phyloP scores from a whole-genome alignment of 2,797 vertebrate species.

The Telmatherina bonti region DNA sequence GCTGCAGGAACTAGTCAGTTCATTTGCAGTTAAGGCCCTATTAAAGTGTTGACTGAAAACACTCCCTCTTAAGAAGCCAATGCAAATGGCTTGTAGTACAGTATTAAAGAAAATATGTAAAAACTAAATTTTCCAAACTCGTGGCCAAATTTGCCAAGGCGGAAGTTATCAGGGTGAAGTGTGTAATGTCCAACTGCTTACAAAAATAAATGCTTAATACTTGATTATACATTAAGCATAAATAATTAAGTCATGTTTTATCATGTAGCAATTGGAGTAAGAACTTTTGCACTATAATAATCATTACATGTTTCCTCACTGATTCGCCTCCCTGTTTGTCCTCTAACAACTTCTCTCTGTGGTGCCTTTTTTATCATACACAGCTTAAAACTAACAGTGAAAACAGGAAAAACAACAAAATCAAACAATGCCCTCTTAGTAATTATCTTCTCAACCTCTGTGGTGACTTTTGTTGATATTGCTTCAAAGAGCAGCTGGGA shows the following conservation, averaged over 20 bases:
- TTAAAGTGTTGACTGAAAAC: constrained; percentile 40
- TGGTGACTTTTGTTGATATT: neutral
- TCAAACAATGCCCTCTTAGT: neutral
- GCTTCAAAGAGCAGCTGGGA: neutral
- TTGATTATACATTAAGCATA: constrained; percentile 50
- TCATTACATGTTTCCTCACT: constrained; percentile 36
- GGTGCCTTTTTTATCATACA: neutral
- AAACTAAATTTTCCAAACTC: constrained; percentile 22
- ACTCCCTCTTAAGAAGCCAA: constrained; percentile 26
- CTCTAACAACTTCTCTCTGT: neutral
- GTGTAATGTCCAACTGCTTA: constrained; percentile 8
- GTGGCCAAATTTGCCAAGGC: neutral
- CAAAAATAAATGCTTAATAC: constrained; percentile 28
- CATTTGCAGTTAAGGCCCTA: constrained; percentile 34
- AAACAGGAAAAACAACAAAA: constrained; percentile 12
- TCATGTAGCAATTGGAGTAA: constrained; percentile 25
- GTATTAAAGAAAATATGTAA: constrained; percentile 15
- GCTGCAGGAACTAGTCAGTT: constrained; percentile 49
- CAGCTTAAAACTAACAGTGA: constrained; percentile 6
- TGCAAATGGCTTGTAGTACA: constrained; percentile 18
- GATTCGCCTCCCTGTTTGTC: constrained; percentile 4
- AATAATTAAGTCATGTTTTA: constrained; percentile 55
- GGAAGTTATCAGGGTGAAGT: constrained; percentile 22
- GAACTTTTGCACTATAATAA: constrained; percentile 29
- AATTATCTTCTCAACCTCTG: neutral